Base-by-base conservation (phyloP, 2,888 invertebrate genomes). In the Thereva unica region DNA sequence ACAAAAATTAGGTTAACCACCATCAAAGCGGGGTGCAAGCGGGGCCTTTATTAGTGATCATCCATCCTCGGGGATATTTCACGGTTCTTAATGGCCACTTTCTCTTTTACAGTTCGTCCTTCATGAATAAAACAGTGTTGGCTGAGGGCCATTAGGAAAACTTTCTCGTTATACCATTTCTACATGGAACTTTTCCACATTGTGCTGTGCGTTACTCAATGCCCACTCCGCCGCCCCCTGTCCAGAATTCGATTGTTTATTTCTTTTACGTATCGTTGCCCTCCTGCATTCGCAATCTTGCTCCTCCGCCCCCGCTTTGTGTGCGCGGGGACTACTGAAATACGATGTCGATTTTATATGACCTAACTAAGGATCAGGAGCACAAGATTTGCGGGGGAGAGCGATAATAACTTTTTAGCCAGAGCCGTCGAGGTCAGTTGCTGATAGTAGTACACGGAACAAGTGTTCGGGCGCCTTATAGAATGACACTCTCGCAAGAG, bases 1-100 rank as follows among this genome's bases (percentile, higher is more conserved):
- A 59, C 59, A 59, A 38, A 47, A 59, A 59, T 59, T 59, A 49
- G 59, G 59, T 59, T 59, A 59, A 59, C 59, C 59, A 47, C 47
- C 49, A 10, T 35, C 52, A 12, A 42, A 38, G 47, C 49, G 59
- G 35, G 59, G 59, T 38, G 35, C 49, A 35, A 38, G 49, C 38
- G 59, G 47, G 59, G 49, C 12, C 49, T 59, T 59, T 59, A 59
- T 59, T 35, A 37, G 59, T 49, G 38, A 59, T 59, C 59, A 59
- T 47, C 47, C 38, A 59, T 41, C 55, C 55, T 41, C 41, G 55
- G 55, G 42, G 38, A 49, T 49, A 49, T 12, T 23, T 23, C 47
- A 35, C 47, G 37, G 38, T 10, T 35, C 38, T 59, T 59, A 49
- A 59, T 49, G 49, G 40, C 59, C 49, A 59, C 49, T 49, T 49